Base-by-base conservation (phyloP, 2,888 invertebrate species). In the Andrena marginata region DNA sequence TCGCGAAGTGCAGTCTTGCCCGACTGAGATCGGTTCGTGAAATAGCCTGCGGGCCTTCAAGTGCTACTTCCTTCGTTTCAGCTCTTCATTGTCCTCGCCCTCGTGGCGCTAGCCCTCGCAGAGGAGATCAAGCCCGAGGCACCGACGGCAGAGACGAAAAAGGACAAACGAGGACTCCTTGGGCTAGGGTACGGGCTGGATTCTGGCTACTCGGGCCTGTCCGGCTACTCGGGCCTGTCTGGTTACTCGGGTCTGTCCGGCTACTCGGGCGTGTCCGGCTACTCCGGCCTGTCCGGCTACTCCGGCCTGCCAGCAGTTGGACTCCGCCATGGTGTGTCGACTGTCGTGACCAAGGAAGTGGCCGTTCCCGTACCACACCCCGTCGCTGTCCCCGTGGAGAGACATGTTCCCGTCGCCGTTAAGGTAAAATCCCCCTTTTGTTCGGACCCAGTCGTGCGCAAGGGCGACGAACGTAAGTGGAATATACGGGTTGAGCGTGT, bases 321-420 rank as follows among this genome's bases (percentile, higher is more conserved):
- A 26, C 1, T 81, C 54, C 70, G 51, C 71, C 82, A 84, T 16
- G 93, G 92, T 8, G 89, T 94, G 4, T 93, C 94, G 82, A 95
- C 95, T 67, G 92, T 94, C 31, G 93, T 95, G 85, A 95, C 95
- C 73, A 95, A 94, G 84, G 94, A 95, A 89, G 93, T 95, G 20
- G 93, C 95, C 75, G 94, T 95, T 3, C 95, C 95, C 7, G 94
- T 95, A n/a, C 94, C 95, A 1, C 95, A 95, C 77, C 95, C 95
- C 13, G 94, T 95, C 60, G 93, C 95, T 23, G 95, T 95, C 0
- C 91, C 94, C 10, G 94, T 95, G 35, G 95, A 95, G 85, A 95
- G 94, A 86, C 94, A 94, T 80, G 92, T 95, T 4, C 94, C 95
- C 10, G 93, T 94, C 29, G 94, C 95, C 1, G 93, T 94, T 77